Evolutionary conservation across 2,113 vertebrate genomes (phyloP), one percentile per base, ranked within the genome.

Genomic region (Chionodraco myersi): DNA sequence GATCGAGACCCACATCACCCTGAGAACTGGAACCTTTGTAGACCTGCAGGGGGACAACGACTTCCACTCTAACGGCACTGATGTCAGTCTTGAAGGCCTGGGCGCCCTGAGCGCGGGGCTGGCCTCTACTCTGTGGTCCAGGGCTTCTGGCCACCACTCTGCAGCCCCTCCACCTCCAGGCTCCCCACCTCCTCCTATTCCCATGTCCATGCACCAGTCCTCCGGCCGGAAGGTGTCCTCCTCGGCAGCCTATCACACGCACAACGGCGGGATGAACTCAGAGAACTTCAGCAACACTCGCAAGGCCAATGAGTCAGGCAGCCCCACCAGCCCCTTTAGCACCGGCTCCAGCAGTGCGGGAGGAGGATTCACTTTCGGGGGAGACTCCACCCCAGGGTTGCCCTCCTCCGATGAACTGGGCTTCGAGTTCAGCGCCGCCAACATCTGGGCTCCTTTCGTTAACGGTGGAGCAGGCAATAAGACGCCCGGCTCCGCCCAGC

Each of bases 1-100:
- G 94, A 99, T 99, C 0, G 98, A 99, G 93, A 98, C 98, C 0
- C 98, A 99, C 94, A 99, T 99, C 93, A 98, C 98, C 5, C 95
- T 98, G 94, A 80, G 98, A 85, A 99, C 98, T 0, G 98, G 98
- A 15, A 96, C 97, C 82, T 96, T 99, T 78, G 83, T 99, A 0
- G 97, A 99, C 26, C 85, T 97, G 10, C 96, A 96, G 13, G 93
- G 96, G 0, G 97, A 98, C 93, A 98, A 97, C 4, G 98, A 99
- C 95, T 99, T 99, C 93, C 98, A 99, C 88, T 96, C 96, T 90
- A 99, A 99, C 0, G 98, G 98, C 92, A 99, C 98, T 0, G 98
- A 99, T 1, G 98, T 99, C 71, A 97, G 98, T 80, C 92, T 99
- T 3, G 98, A 99, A 62, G 93, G 96, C 73, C 95, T 98, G 10